Evolutionary conservation across 2,888 invertebrate species (phyloP).

Genomic region (Volucella bombylans): DNA sequence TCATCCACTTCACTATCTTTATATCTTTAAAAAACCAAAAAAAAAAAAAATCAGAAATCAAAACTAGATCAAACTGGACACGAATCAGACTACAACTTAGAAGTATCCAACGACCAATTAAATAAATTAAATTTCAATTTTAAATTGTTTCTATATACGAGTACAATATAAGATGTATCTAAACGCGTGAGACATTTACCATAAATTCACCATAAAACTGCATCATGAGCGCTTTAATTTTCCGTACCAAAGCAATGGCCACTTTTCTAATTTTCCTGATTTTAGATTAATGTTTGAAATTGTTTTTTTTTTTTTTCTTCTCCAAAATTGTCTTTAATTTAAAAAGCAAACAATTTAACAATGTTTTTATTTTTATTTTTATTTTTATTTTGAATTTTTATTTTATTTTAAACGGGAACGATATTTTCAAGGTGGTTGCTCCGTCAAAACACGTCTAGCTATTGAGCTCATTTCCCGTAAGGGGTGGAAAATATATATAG

Average conservation of each 20-base stretch:
- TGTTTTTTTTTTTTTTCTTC: too few species aligned
- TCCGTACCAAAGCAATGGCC: conserved; percentile 35
- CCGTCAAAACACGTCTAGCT: conserved; percentile 75
- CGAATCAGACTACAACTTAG: conserved; percentile 14
- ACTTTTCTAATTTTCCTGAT: conserved; percentile 30
- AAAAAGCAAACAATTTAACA: not conserved
- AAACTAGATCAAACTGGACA: conserved; percentile 27
- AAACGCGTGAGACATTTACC: conserved; percentile 37
- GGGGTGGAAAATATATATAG: conserved; percentile 81
- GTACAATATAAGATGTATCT: too few species aligned
- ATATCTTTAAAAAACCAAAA: not conserved
- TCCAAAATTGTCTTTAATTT: not conserved
- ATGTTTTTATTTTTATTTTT: conserved; percentile 21
- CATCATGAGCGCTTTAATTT: conserved; percentile 45
- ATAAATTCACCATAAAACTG: conserved; percentile 53
- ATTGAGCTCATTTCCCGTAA: conserved; percentile 79
- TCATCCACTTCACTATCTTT: not conserved
- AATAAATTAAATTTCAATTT: conserved; percentile 24
- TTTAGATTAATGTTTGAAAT: not conserved
- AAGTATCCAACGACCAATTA: conserved; percentile 12
- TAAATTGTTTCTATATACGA: not conserved
- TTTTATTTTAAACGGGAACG: conserved; percentile 17
- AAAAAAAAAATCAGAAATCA: conserved; percentile 7
- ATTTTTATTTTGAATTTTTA: not conserved
- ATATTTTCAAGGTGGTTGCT: conserved; percentile 68